Base-by-base conservation (phyloP, 1,140 invertebrate species). In the Eurosta solidaginis region DNA sequence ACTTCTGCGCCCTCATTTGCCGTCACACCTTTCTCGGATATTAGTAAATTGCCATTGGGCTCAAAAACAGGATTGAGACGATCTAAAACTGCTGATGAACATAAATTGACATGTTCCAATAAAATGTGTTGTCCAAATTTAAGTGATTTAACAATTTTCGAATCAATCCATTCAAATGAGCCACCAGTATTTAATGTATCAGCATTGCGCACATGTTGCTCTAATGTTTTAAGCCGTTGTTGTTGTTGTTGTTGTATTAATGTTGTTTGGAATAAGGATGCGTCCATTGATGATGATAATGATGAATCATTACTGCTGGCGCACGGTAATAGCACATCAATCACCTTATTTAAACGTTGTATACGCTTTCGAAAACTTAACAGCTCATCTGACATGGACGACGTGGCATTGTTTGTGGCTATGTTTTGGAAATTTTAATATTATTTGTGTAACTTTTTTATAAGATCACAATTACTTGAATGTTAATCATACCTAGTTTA, bases 161-260 rank as follows among this genome's bases (percentile, higher is more conserved):
- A 99, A 89, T 99, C 97, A 12, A 98, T 92, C 98, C 98, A 99
- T 88, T 99, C 96, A 89, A 99, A 99, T 88, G 94, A 94, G 63
- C 97, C 94, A 49, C 94, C 93, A 1, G 92, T 92, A 82, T 93
- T 94, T 9, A 95, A 88, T 47, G 91, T 91, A 40, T 91, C 89
- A 7, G 92, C 89, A 68, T 89, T 85, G 40, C 79, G 82, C 0
- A 86, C 80, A 75, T 86, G 83, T 0, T 79, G 33, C 54, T 84
- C 80, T 0, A 86, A 78, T 4, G 81, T 3, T 1, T 14, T 52
- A 5, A 76, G 40, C 0, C 84, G 78, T 27, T 81, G 79, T 3
- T 80, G 74, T 27, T 81, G 79, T 3, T 80, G 74, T 20, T 78
- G 33, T 81, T 81, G 49, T 77, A 49, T 2, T 82, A 79, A 0